A percentile compares a stretch with the other conserved stretches of the same genome.
Evolutionary conservation across 1,140 invertebrate species (phyloP).

Genomic region (Chlorops oryzae): DNA sequence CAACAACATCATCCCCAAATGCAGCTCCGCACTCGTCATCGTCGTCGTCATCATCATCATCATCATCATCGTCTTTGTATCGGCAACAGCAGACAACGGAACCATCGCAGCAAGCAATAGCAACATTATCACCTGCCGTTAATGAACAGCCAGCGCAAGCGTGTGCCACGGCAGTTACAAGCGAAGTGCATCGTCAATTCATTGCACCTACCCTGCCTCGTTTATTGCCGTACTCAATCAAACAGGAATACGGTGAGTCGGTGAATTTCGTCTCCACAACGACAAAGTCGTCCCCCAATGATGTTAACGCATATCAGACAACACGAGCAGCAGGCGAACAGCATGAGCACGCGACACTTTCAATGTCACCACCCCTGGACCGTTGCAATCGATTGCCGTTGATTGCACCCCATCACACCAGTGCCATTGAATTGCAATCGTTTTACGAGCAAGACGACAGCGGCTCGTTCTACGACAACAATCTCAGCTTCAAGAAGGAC

Average conservation of each 20-base stretch:
- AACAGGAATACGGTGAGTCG: slow-evolving; percentile 34
- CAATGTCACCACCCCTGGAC: slow-evolving; percentile 15
- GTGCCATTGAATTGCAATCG: slow-evolving; percentile 20
- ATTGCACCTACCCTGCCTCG: slow-evolving; percentile 1
- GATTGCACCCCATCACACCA: neutral
- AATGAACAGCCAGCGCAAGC: slow-evolving; percentile 37
- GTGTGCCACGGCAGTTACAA: slow-evolving; percentile 28
- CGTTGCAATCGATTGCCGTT: slow-evolving; percentile 13
- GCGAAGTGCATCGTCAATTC: slow-evolving; percentile 13
- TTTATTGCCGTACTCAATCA: slow-evolving; percentile 21
- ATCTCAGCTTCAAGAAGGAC: slow-evolving; percentile 42
- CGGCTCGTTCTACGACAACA: slow-evolving; percentile 33
- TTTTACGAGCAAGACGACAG: slow-evolving; percentile 32
- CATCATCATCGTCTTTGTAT: slow-evolving; percentile 10
- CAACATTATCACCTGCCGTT: slow-evolving; percentile 32
- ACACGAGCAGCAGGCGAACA: slow-evolving; percentile 7
- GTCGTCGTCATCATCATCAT: slow-evolving; percentile 25
- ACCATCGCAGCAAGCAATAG: neutral
- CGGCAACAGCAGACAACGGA: slow-evolving; percentile 11
- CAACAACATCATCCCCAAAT: slow-evolving; percentile 13
- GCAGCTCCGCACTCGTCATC: slow-evolving; percentile 19
- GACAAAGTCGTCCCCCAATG: neutral
- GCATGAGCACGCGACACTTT: slow-evolving; percentile 6
- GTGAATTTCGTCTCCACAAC: slow-evolving; percentile 4
- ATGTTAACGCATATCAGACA: slow-evolving; percentile 1